Percentiles rank a stretch among this genome's conserved stretches.
phyloP scores from a whole-genome alignment of 2,113 vertebrate genomes.

The Stigmatopora argus region DNA sequence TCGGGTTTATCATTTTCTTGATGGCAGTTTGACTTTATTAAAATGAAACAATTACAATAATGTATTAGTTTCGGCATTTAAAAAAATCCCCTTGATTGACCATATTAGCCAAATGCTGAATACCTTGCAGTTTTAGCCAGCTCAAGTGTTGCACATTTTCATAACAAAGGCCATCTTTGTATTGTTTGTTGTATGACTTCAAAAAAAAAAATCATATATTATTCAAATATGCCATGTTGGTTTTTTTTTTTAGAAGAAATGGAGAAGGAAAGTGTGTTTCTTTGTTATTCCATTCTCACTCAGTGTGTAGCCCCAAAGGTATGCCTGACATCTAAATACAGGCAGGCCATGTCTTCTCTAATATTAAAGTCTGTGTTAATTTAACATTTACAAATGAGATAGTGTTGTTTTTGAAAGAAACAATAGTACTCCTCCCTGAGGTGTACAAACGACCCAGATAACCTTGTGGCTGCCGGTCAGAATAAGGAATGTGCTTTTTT shows the following conservation, averaged over 20 bases:
- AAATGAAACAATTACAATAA: too few relatives aligned
- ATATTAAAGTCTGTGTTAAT: conserved; percentile 12
- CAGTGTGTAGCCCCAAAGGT: conserved; percentile 19
- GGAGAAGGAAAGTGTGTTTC: background rate
- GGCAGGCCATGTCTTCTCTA: background rate
- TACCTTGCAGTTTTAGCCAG: background rate
- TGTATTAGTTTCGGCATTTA: too few relatives aligned
- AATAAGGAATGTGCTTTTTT: background rate
- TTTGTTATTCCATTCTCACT: background rate
- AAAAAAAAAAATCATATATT: background rate
- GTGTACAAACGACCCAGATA: conserved; percentile 26
- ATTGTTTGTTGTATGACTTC: background rate
- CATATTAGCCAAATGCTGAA: background rate
- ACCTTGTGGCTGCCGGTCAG: conserved; percentile 25
- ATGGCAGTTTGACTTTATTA: too few relatives aligned
- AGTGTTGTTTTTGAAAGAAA: conserved; percentile 9
- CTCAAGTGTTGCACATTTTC: background rate
- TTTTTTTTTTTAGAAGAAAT: background rate
- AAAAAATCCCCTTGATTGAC: too few relatives aligned
- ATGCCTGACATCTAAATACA: conserved; percentile 30
- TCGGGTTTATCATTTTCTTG: too few relatives aligned
- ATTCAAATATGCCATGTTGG: background rate
- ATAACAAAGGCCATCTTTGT: background rate
- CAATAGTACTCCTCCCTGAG: conserved; percentile 13
- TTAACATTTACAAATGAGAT: conserved; percentile 18